A percentile compares a stretch with the other conserved stretches of the same genome.
Conservation (phyloP, 2,797 vertebrate species). For the Pseudomugil tenellus region DNA sequence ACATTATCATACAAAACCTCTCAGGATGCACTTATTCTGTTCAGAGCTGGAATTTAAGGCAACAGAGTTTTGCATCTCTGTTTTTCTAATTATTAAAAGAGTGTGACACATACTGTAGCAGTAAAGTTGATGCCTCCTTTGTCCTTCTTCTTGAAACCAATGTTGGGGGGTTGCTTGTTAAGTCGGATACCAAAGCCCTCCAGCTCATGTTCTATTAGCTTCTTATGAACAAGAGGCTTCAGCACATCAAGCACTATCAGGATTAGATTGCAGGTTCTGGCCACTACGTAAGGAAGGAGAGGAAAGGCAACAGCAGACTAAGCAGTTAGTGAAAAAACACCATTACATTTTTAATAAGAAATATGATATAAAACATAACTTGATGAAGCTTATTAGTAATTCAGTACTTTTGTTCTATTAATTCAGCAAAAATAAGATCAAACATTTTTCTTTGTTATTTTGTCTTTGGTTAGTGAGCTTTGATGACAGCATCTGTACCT, state of each 20-base stretch:
- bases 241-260: slow-evolving; percentile 97
- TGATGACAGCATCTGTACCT: slow-evolving; percentile 79
- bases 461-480: neutral
- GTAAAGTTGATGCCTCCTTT: slow-evolving; percentile 99
- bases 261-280: slow-evolving; percentile 97
- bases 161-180: slow-evolving; percentile 97
- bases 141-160: slow-evolving; percentile 98
- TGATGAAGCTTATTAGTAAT: neutral
- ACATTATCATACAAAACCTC: neutral
- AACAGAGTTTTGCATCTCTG: neutral
- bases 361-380: neutral
- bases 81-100: neutral
- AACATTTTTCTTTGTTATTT: neutral
- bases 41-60: neutral
- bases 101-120: slow-evolving; percentile 84
- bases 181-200: slow-evolving; percentile 98
- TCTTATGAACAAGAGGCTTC: slow-evolving; percentile 97
- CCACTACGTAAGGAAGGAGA: slow-evolving; percentile 82
- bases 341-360: neutral
- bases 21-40: neutral
- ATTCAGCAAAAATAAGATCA: neutral
- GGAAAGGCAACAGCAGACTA: neutral
- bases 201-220: slow-evolving; percentile 96
- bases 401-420: neutral
- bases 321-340: neutral